These are phyloP conservation scores for Anneissia japonica DNA, from an alignment of 35 echinoderm and acorn worm genomes.

Conservation along the genomic window DNA sequence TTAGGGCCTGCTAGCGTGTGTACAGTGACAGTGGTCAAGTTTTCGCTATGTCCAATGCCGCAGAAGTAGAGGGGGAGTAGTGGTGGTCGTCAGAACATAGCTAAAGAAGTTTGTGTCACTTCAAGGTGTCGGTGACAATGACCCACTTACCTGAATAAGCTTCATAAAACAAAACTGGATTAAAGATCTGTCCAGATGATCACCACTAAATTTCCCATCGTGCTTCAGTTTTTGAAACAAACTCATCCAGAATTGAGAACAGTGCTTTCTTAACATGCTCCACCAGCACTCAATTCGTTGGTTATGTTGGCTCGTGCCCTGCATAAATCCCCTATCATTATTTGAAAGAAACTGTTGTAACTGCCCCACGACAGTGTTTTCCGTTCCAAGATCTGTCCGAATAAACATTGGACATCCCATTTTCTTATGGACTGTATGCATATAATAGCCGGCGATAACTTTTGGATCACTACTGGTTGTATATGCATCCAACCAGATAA, in stretches of 20 bases:
- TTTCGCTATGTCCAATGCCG: too few species aligned
- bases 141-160: neutral
- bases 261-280: conserved; percentile 5
- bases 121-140: too few species aligned
- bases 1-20: too few species aligned
- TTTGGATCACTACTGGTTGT: neutral
- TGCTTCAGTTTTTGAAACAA: neutral
- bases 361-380: neutral
- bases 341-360: neutral
- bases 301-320: neutral
- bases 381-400: conserved; percentile 10
- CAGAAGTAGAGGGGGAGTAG: too few species aligned
- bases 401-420: conserved; percentile 8
- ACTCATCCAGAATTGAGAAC: conserved; percentile 17
- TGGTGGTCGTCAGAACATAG: too few species aligned
- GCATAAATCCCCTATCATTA: neutral
- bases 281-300: conserved; percentile 20
- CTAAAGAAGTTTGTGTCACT: too few species aligned
- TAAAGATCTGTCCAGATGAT: too few species aligned
- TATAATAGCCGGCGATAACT: neutral
- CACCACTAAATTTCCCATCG: neutral
- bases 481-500: conserved; percentile 20
- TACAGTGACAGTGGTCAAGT: too few species aligned
- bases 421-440: neutral
- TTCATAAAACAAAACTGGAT: neutral